Conservation (phyloP, 2,113 vertebrate genomes). For the Sceloporus undulatus region DNA sequence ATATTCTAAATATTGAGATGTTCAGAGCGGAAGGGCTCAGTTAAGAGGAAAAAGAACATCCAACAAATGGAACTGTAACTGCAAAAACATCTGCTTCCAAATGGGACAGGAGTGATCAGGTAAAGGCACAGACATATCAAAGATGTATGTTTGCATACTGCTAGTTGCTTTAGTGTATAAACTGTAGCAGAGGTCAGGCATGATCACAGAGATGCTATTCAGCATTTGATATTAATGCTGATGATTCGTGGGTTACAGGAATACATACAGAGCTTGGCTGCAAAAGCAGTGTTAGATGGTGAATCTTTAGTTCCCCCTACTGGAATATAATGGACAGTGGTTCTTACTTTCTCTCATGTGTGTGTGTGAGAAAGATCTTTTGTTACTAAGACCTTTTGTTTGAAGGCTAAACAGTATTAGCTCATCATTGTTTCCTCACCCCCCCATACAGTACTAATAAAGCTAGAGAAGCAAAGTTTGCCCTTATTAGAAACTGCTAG, state of each 20-base stretch:
- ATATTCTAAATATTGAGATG: background rate
- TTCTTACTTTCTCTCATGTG: background rate
- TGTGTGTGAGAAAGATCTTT: conserved; percentile 18
- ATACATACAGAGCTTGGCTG: conserved; percentile 11
- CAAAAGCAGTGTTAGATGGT: conserved; percentile 45
- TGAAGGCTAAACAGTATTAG: background rate
- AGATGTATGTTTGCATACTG: conserved; percentile 22
- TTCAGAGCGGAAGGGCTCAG: background rate
- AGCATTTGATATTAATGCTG: conserved; percentile 62
- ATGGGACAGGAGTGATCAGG: background rate
- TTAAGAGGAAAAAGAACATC: background rate
- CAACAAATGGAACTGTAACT: background rate
- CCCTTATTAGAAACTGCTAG: background rate
- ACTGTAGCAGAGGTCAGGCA: conserved; percentile 49
- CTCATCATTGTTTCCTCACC: background rate
- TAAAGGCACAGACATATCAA: conserved; percentile 6
- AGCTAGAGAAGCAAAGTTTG: background rate
- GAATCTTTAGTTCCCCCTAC: conserved; percentile 91
- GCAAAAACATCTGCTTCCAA: background rate
- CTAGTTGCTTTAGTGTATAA: conserved; percentile 37
- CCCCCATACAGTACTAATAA: background rate
- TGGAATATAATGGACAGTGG: conserved; percentile 66
- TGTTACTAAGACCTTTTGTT: conserved; percentile 2
- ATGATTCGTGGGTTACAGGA: conserved; percentile 36
- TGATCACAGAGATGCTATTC: conserved; percentile 62